phyloP scores from a whole-genome alignment of 2,113 vertebrate genomes.

The Recurvirostra avosetta region DNA sequence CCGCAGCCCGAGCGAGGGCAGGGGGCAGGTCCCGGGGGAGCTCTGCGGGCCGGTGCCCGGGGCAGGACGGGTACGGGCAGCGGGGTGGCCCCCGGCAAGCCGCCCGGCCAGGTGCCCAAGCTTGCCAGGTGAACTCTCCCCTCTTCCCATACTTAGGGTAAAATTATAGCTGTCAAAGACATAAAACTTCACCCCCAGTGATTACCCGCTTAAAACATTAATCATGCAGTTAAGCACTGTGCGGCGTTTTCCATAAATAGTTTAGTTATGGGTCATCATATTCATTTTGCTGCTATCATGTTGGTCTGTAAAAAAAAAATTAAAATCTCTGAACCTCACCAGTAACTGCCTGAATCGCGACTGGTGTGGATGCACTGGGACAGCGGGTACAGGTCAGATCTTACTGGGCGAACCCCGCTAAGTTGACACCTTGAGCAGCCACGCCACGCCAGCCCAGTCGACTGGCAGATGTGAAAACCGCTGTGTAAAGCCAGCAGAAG shows the following conservation, averaged over 20 bases:
- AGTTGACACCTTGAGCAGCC: not conserved
- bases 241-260: not conserved
- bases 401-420: not conserved
- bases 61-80: not conserved
- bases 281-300: not conserved
- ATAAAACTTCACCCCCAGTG: not conserved
- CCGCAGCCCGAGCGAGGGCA: not conserved
- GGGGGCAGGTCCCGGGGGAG: not conserved
- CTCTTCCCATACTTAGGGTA: not conserved
- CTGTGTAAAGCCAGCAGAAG: constrained; percentile 32
- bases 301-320: not conserved
- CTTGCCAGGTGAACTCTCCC: not conserved
- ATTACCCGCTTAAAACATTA: not conserved
- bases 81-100: not conserved
- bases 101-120: not conserved
- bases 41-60: rapidly evolving
- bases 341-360: not conserved
- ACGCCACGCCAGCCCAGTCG: not conserved
- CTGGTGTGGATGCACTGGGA: not conserved
- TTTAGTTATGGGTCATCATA: not conserved
- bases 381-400: not conserved
- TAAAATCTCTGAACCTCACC: not conserved
- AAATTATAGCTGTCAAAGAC: not conserved
- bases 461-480: not conserved
- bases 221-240: not conserved